These are phyloP conservation scores for Wasmannia auropunctata DNA, from an alignment of 1,140 invertebrate species.

Conservation along the genomic window DNA sequence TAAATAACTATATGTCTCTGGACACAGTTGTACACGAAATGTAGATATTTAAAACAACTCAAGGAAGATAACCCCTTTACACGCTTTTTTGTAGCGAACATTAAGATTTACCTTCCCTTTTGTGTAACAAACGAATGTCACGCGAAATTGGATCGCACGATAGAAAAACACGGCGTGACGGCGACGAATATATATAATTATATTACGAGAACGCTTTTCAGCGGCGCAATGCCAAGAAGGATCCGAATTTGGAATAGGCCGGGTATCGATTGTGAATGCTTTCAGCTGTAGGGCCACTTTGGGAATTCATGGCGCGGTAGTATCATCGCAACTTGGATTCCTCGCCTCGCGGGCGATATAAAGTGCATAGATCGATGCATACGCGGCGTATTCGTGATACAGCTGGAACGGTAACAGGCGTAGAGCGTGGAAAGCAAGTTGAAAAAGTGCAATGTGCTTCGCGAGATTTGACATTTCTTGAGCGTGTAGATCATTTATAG, in stretches of 20 bases:
- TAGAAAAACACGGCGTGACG: neutral
- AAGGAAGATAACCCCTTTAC: neutral
- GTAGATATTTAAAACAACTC: neutral
- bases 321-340: conserved; percentile 12
- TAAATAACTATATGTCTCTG: neutral
- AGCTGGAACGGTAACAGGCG: neutral
- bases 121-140: neutral
- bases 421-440: neutral
- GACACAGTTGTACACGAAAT: neutral
- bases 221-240: neutral
- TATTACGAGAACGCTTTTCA: conserved; percentile 38
- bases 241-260: neutral
- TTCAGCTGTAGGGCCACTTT: conserved; percentile 15
- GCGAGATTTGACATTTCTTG: neutral
- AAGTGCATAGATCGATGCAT: conserved; percentile 16
- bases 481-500: neutral
- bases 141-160: conserved; percentile 6
- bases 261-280: conserved; percentile 37
- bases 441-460: neutral
- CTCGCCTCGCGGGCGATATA: conserved; percentile 37
- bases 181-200: conserved; percentile 39
- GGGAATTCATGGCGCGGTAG: conserved; percentile 11
- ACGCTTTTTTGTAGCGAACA: neutral
- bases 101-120: neutral
- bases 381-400: neutral